phyloP scores from a whole-genome alignment of 2,888 invertebrate genomes.

The Lycocerus yunnanus region DNA sequence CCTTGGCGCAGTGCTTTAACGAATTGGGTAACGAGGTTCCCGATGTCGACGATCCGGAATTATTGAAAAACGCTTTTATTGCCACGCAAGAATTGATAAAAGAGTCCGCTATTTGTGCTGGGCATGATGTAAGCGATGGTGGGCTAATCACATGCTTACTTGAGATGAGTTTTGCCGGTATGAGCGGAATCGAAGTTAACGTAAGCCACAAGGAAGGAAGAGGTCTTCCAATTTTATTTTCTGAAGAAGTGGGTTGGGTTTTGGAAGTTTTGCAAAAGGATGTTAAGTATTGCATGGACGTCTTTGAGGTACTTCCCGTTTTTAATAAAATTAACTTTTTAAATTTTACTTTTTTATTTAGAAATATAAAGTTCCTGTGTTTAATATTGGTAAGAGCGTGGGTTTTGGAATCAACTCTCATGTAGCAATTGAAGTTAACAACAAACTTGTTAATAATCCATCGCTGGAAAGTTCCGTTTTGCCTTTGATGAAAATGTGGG shows the following conservation, averaged over 20 bases:
- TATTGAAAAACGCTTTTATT: constrained; percentile 77
- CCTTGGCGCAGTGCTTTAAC: constrained; percentile 87
- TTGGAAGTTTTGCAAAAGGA: constrained; percentile 70
- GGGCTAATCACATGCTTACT: constrained; percentile 87
- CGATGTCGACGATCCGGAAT: constrained; percentile 73
- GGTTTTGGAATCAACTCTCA: constrained; percentile 71
- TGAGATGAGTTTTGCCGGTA: constrained; percentile 96
- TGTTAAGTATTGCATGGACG: constrained; percentile 62
- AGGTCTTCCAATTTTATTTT: constrained; percentile 73
- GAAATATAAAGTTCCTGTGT: constrained; percentile 64
- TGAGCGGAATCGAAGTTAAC: constrained; percentile 76
- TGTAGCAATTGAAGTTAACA: constrained; percentile 64
- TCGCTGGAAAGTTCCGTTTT: constrained; percentile 69
- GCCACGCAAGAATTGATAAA: constrained; percentile 83
- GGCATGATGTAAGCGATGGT: constrained; percentile 97
- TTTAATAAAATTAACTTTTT: constrained; percentile 25
- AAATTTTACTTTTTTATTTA: constrained; percentile 31
- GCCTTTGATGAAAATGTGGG: constrained; percentile 84
- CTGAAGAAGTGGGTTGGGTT: constrained; percentile 87
- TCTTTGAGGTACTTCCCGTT: constrained; percentile 58
- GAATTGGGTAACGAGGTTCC: constrained; percentile 79
- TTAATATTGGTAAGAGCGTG: constrained; percentile 69
- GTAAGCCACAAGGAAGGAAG: constrained; percentile 62
- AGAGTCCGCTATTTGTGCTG: constrained; percentile 73
- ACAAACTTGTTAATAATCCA: constrained; percentile 41